Conservation (phyloP, 2,113 vertebrate species). For the Ibidorhyncha struthersii region DNA sequence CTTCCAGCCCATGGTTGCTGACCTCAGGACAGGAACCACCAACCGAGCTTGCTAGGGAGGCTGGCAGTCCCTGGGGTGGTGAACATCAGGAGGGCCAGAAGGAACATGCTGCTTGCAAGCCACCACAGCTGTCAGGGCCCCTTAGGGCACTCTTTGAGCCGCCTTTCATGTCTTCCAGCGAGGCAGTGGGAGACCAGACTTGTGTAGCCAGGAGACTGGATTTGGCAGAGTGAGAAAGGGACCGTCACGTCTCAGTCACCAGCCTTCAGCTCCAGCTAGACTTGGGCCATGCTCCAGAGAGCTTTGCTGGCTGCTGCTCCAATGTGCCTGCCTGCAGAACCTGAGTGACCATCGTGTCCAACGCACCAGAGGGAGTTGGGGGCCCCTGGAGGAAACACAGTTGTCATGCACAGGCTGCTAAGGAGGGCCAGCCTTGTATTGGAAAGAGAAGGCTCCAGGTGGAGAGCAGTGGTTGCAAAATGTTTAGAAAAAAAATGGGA, state of each 20-base stretch:
- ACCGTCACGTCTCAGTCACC: background rate
- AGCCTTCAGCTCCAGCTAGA: background rate
- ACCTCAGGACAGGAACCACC: background rate
- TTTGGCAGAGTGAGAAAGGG: background rate
- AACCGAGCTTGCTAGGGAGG: background rate
- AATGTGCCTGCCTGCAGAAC: background rate
- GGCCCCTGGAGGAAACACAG: background rate
- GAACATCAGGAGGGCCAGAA: background rate
- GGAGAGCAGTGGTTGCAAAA: background rate
- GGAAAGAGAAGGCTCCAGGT: background rate
- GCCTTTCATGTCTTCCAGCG: background rate
- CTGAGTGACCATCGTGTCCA: accelerated
- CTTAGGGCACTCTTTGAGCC: background rate
- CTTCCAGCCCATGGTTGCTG: background rate
- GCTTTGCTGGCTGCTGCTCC: background rate
- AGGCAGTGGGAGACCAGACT: background rate
- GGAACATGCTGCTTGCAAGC: background rate
- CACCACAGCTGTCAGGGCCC: background rate
- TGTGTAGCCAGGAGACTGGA: background rate
- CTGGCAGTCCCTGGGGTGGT: background rate
- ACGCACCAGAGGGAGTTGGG: accelerated
- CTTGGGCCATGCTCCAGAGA: background rate
- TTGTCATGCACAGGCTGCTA: background rate
- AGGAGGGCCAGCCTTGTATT: background rate
- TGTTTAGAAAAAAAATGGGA: background rate